Evolutionary conservation across 2,113 vertebrate species (phyloP), one percentile per base, ranked within the genome.

Genomic region (Isurus oxyrinchus): DNA sequence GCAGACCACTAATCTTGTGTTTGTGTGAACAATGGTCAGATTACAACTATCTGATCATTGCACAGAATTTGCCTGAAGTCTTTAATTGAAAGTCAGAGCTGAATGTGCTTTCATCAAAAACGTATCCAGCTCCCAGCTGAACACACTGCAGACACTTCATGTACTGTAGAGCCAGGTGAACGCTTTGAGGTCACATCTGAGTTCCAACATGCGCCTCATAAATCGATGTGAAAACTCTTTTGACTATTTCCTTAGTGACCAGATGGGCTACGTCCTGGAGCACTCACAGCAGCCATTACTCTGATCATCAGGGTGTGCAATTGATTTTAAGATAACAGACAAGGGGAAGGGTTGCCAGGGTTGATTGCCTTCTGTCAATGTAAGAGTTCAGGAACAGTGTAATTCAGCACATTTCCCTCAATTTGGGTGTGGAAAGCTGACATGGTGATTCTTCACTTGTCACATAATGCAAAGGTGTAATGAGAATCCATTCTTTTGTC

Each of bases 191-290:
- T 97, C 95, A 97, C 94, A 96, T 97, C 96, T 96, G 72, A 25
- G 19, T 94, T 96, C 67, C 96, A 97, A 84, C 31, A 96, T 96
- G 96, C 72, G 96, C 84, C 95, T 94, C 96, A 97, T 90, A 96
- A 96, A 97, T 98, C 96, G 10, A 96, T 96, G 96, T 94, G 97
- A 97, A 97, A 95, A 96, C 91, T 2, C 86, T 96, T 96, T 94
- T 96, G 96, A 96, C 97, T 97, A 96, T 97, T 97, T 97, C 97
- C 97, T 97, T 96, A 96, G 97, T 97, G 96, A 97, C 96, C 96
- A 97, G 97, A 97, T 97, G 96, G 96, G 57, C 96, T 63, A 96
- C 94, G 96, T 96, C 96, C 96, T 97, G 81, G 96, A 97, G 88
- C 97, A 97, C 96, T 95, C 97, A 97, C 97, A 96, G 96, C 16